Base-by-base conservation (phyloP, 2,113 vertebrate species). In the Mesoclemmys tuberculata region DNA sequence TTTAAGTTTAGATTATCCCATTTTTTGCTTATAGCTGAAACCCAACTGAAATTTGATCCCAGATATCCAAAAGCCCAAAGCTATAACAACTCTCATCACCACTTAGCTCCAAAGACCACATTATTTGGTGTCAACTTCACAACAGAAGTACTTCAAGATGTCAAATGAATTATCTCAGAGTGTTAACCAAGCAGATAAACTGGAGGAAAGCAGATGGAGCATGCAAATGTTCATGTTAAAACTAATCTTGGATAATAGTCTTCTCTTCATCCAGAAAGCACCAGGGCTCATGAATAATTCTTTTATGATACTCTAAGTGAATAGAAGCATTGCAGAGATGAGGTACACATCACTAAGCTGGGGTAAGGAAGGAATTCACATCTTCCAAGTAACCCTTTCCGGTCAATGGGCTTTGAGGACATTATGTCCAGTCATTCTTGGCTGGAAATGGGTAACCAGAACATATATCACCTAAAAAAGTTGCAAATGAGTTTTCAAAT, bases 121-220 rank as follows among this genome's bases (percentile, higher is more conserved):
- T 75, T 81, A 89, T 18, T 61, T 49, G 2, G 4, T 5, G 3
- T 38, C 27, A 94, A 35, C 10, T 46, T 35, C 27, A 82, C 56
- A 89, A 86, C 80, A 94, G 12, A 46, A 2, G 74, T 5, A 27
- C 18, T 87, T 87, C 7, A 56, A 29, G 41, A 54, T 54, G 52
- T 26, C 80, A 91, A 61, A 12, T 52, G 74, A 52, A 56, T 84
- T 90, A 94, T 74, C 21, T 91, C 41, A 87, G 75, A 31, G 35
- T 83, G 18, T 9, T 68, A 90, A 41, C 31, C 24, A 0, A 58
- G 46, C 41, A 92, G 26, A n/a, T 35, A 86, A 61, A 13, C 9
- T 84, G 46, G 24, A 78, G 84, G 14, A 89, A 85, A 71, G 51
- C 55, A 58, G 52, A 58, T 35, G 19, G 5, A n/a, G 18, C 64